Percentiles rank a stretch among this genome's conserved stretches.
Conservation (phyloP, 2,113 vertebrate genomes). For the Eretmochelys imbricata region DNA sequence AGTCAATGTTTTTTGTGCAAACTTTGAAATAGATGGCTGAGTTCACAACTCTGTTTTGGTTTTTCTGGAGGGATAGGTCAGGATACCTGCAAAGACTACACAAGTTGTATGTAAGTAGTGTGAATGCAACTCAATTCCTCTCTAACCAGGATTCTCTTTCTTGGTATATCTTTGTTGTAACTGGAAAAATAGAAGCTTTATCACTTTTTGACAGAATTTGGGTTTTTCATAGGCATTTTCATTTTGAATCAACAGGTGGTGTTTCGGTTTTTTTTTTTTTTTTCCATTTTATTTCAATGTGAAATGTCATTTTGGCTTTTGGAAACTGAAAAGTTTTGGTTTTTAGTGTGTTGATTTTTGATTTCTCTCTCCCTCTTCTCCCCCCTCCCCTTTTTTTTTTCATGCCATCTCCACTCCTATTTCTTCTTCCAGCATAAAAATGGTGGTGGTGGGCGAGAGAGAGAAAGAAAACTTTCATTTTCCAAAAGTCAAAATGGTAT, state of each 20-base stretch:
- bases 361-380: not conserved
- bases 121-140: not conserved
- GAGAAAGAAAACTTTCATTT: not conserved
- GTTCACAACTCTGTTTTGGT: not conserved
- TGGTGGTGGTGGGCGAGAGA: not conserved
- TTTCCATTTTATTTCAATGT: not conserved
- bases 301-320: not conserved
- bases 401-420: not conserved
- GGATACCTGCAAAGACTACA: not conserved
- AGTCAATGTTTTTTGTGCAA: not conserved
- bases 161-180: not conserved
- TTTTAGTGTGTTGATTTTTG: not conserved
- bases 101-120: not conserved
- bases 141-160: not conserved
- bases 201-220: not conserved
- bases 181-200: not conserved
- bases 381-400: not conserved
- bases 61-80: not conserved
- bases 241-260: not conserved
- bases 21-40: not conserved
- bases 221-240: not conserved
- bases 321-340: not conserved
- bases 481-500: not conserved
- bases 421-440: not conserved
- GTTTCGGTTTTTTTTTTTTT: not conserved